Percentiles rank a stretch among this genome's conserved stretches.
Conservation (phyloP, 2,797 vertebrate species). For the Phrynocephalus vlangalii region DNA sequence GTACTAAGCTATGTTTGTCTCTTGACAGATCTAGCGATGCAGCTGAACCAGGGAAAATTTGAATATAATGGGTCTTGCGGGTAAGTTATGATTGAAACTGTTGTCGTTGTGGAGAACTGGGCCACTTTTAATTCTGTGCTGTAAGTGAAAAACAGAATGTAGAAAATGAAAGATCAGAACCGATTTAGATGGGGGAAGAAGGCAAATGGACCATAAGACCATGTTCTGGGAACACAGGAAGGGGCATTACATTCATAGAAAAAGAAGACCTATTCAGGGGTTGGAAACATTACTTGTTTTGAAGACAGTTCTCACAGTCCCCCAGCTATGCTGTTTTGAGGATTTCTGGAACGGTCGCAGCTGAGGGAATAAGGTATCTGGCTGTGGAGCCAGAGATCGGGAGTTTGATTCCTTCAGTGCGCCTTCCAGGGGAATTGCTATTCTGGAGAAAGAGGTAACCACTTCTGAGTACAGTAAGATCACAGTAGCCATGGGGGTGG, state of each 20-base stretch:
- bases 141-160: constrained; percentile 46
- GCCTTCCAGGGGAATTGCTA: too few species aligned
- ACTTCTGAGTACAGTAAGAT: too few species aligned
- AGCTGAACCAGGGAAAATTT: constrained; percentile 98
- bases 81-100: constrained; percentile 83
- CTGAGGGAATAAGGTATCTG: too few species aligned
- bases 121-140: constrained; percentile 67
- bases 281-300: too few species aligned
- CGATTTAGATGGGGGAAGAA: too few species aligned
- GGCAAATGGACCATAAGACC: background rate
- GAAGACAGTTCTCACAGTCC: too few species aligned
- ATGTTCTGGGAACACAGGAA: background rate
- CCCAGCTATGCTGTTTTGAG: too few species aligned
- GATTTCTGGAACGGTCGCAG: too few species aligned
- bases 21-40: constrained; percentile 96
- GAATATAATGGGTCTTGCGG: constrained; percentile 99
- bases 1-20: constrained; percentile 72
- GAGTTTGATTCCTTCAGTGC: too few species aligned
- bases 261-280: background rate
- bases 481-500: too few species aligned
- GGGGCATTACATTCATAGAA: background rate
- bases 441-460: too few species aligned
- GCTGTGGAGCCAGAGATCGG: too few species aligned
- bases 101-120: constrained; percentile 75
- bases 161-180: background rate